phyloP scores from a whole-genome alignment of 2,888 invertebrate genomes.

The Sarcophaga rosellei region DNA sequence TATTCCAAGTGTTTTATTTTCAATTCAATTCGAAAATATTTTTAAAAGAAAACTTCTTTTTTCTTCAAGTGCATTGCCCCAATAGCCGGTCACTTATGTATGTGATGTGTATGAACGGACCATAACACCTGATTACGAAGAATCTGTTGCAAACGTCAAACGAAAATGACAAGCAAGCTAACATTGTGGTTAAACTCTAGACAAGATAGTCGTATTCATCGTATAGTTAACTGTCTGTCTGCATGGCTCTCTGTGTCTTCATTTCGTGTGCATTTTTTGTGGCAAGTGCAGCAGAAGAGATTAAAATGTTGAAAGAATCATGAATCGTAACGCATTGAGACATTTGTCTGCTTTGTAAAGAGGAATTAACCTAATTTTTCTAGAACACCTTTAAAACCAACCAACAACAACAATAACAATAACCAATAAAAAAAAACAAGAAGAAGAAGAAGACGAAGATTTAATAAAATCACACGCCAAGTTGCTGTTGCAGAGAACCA shows the following conservation, averaged over 20 bases:
- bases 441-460: not conserved
- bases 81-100: too few relatives aligned
- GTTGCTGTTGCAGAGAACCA: conserved; percentile 17
- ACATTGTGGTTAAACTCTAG: too few relatives aligned
- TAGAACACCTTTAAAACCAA: conserved; percentile 56
- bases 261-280: not conserved
- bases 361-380: conserved; percentile 71
- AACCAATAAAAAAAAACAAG: not conserved
- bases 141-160: too few relatives aligned
- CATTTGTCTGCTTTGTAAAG: conserved; percentile 46
- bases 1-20: too few relatives aligned
- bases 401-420: conserved; percentile 19
- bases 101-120: too few relatives aligned
- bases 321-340: conserved; percentile 43
- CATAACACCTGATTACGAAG: too few relatives aligned
- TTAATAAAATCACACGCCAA: not conserved
- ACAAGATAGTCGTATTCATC: too few relatives aligned
- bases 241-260: not conserved
- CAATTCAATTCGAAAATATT: too few relatives aligned
- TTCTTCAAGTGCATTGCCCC: too few relatives aligned
- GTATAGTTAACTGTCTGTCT: not conserved
- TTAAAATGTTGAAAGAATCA: conserved; percentile 51
- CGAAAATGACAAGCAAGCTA: too few relatives aligned
- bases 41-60: too few relatives aligned
- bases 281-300: not conserved